Percentiles rank a stretch among this genome's conserved stretches.
Conservation (phyloP, 1,140 invertebrate species). For the Drosophila kurseongensis region DNA sequence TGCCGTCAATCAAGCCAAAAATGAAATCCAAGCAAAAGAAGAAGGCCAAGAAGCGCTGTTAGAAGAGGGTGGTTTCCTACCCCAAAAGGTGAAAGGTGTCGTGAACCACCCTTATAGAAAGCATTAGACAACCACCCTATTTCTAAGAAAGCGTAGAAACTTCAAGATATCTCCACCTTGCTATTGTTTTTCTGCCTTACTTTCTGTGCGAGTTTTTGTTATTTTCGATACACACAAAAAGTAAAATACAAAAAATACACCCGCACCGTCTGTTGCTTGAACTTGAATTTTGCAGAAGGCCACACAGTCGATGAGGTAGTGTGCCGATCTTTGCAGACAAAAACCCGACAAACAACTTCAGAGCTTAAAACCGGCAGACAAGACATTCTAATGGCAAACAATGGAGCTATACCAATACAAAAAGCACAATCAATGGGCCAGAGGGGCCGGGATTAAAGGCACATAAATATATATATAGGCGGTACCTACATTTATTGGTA, state of each 20-base stretch:
- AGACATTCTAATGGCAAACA: conserved; percentile 77
- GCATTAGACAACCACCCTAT: conserved; percentile 51
- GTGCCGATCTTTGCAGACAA: conserved; percentile 12
- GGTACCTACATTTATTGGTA: conserved; percentile 15
- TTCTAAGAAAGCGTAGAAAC: conserved; percentile 35
- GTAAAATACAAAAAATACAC: conserved; percentile 22
- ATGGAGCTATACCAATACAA: conserved; percentile 44
- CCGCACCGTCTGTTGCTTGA: conserved; percentile 52
- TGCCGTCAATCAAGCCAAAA: conserved; percentile 63
- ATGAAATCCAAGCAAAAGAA: conserved; percentile 45
- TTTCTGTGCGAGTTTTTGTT: neutral
- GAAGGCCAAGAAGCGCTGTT: conserved; percentile 44
- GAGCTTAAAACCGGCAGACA: conserved; percentile 59
- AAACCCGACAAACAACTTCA: conserved; percentile 77
- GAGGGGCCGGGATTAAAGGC: conserved; percentile 2
- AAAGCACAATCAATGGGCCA: conserved; percentile 22
- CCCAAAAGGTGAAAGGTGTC: conserved; percentile 26
- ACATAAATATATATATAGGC: conserved; percentile 30
- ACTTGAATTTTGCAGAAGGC: conserved; percentile 70
- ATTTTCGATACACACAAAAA: conserved; percentile 9
- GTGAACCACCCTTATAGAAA: conserved; percentile 56
- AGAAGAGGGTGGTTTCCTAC: conserved; percentile 31
- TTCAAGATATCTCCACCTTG: conserved; percentile 57
- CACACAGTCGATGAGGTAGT: conserved; percentile 5
- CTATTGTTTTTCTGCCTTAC: conserved; percentile 13